phyloP scores from a whole-genome alignment of 2,797 vertebrate species.

The Paratrypauchen microcephalus region DNA sequence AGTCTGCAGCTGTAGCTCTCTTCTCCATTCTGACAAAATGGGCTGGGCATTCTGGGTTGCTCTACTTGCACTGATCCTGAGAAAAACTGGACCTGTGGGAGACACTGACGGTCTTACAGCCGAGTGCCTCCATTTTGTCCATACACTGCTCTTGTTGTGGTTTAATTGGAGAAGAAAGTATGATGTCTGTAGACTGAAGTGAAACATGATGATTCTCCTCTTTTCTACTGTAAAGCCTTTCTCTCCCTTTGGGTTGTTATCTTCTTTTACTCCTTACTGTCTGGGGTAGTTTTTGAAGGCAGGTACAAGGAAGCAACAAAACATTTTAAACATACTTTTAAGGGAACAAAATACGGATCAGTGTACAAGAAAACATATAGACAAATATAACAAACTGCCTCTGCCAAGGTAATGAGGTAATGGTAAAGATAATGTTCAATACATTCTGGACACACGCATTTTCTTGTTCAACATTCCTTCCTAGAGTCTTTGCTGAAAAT shows the following conservation, averaged over 20 bases:
- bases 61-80: constrained; percentile 56
- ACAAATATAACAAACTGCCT: background rate
- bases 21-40: constrained; percentile 49
- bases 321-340: background rate
- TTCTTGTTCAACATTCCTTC: background rate
- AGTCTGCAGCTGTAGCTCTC: constrained; percentile 59
- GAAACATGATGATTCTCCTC: constrained; percentile 56
- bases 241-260: constrained; percentile 22
- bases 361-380: too few species aligned
- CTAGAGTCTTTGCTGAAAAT: background rate
- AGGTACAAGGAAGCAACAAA: background rate
- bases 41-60: constrained; percentile 39
- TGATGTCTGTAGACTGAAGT: constrained; percentile 53
- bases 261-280: constrained; percentile 6
- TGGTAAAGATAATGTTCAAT: too few species aligned
- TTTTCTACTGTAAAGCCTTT: constrained; percentile 26
- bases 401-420: background rate
- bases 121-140: constrained; percentile 55
- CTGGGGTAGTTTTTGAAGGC: background rate
- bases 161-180: constrained; percentile 72
- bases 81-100: constrained; percentile 73
- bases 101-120: constrained; percentile 62
- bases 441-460: background rate
- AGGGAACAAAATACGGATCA: background rate
- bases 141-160: constrained; percentile 55